Percentiles rank a stretch among this genome's conserved stretches.
These are phyloP conservation scores for Temnopleurus reevesii DNA, from an alignment of 53 echinoderm and acorn worm species.

Conservation along the genomic window DNA sequence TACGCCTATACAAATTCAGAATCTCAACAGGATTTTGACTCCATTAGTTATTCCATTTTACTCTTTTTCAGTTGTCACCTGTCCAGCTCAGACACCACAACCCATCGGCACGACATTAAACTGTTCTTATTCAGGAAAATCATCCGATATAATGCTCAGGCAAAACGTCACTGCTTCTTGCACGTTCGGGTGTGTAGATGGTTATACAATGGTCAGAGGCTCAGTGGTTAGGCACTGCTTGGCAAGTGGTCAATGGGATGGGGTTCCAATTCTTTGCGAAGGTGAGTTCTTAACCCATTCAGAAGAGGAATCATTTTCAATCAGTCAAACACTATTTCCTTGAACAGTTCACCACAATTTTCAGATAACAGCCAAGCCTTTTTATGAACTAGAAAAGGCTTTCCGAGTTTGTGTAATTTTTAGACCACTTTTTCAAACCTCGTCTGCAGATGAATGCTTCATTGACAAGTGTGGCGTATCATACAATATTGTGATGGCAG, in stretches of 20 bases:
- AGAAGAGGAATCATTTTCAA: too few species aligned
- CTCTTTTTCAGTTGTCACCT: not conserved
- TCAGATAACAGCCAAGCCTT: too few species aligned
- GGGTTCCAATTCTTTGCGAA: not conserved
- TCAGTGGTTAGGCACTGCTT: not conserved
- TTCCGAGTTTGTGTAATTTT: too few species aligned
- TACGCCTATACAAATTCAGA: not conserved
- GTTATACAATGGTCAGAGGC: not conserved
- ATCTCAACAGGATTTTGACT: not conserved
- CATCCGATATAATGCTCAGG: not conserved
- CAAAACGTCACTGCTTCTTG: not conserved
- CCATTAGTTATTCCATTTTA: not conserved
- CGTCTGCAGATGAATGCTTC: too few species aligned
- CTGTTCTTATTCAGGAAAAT: not conserved
- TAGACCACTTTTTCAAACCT: too few species aligned
- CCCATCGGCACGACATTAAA: not conserved
- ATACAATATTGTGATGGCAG: too few species aligned
- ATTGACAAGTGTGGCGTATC: too few species aligned
- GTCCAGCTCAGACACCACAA: not conserved
- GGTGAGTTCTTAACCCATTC: too few species aligned
- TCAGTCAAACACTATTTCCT: not conserved
- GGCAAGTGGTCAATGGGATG: slow-evolving; percentile 5
- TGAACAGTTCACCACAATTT: not conserved
- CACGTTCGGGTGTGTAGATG: not conserved
- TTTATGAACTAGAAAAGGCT: too few species aligned